Evolutionary conservation across 2,113 vertebrate species (phyloP).

Genomic region (Tupaia tana): DNA sequence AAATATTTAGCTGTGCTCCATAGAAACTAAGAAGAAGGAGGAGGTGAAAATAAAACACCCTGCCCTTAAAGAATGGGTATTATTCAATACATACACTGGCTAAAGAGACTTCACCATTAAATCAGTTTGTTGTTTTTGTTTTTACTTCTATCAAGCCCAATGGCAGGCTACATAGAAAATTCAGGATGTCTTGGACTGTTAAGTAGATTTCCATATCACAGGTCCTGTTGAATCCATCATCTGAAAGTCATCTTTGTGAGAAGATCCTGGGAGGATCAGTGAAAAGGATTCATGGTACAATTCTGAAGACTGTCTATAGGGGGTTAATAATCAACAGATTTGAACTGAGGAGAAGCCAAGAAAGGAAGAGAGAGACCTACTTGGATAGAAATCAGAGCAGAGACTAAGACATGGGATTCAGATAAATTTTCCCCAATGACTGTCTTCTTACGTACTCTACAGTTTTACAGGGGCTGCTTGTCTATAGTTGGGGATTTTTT

Average conservation of each 20-base stretch:
- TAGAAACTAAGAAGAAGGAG: slow-evolving; percentile 44
- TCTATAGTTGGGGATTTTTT: not conserved
- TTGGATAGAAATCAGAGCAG: slow-evolving; percentile 45
- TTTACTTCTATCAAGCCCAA: not conserved
- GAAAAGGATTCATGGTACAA: not conserved
- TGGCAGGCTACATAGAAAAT: slow-evolving; percentile 38
- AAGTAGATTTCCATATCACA: not conserved
- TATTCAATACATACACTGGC: not conserved
- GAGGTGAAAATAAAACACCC: slow-evolving; percentile 46
- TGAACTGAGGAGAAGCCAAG: not conserved
- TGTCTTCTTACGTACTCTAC: not conserved
- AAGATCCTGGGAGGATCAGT: not conserved
- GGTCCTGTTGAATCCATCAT: not conserved
- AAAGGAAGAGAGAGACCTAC: not conserved
- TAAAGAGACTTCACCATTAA: slow-evolving; percentile 36
- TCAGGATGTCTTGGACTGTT: not conserved
- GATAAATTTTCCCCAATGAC: not conserved
- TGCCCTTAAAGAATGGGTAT: not conserved
- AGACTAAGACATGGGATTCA: not conserved
- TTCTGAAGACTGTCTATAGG: slow-evolving; percentile 10
- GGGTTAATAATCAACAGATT: slow-evolving; percentile 23
- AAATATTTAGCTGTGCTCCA: slow-evolving; percentile 64
- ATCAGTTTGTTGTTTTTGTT: not conserved
- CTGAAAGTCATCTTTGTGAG: slow-evolving; percentile 28
- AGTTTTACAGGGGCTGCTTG: not conserved